Percentiles rank a stretch among this genome's conserved stretches.
phyloP scores from a whole-genome alignment of 2,888 invertebrate species.

The Nephrocerus scutellatus region DNA sequence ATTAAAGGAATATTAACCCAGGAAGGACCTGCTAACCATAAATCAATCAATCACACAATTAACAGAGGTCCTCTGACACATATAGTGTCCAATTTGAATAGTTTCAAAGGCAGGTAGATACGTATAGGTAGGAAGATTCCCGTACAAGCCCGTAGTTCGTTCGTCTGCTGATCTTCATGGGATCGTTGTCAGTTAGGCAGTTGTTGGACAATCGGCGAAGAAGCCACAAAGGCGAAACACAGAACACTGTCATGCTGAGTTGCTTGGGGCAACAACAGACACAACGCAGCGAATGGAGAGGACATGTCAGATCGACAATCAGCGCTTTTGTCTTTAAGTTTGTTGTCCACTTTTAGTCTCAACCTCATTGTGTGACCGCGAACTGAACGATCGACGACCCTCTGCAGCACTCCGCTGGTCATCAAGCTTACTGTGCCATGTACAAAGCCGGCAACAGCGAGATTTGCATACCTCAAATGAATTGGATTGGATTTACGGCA shows the following conservation, averaged over 20 bases:
- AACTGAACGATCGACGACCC: too few relatives aligned
- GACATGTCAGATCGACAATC: constrained; percentile 8
- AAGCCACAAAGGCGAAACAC: neutral
- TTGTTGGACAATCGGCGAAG: neutral
- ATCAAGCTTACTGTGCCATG: too few relatives aligned
- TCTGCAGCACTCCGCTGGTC: too few relatives aligned
- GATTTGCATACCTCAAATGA: too few relatives aligned
- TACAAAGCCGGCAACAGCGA: too few relatives aligned
- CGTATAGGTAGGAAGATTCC: too few relatives aligned
- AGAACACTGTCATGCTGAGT: neutral
- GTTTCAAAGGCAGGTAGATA: constrained; percentile 4
- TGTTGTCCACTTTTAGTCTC: too few relatives aligned
- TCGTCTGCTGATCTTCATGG: too few relatives aligned
- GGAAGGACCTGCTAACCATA: constrained; percentile 31
- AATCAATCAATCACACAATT: constrained; percentile 42
- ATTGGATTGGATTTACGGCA: too few relatives aligned
- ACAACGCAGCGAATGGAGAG: neutral
- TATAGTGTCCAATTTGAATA: constrained; percentile 37
- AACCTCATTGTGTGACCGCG: too few relatives aligned
- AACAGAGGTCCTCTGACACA: constrained; percentile 37
- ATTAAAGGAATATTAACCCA: constrained; percentile 1
- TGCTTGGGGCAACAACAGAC: neutral
- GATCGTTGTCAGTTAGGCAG: too few relatives aligned
- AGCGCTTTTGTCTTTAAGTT: neutral
- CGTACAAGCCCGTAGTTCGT: too few relatives aligned